Conservation (phyloP, 2,797 vertebrate species). For the Tadarida brasiliensis region DNA sequence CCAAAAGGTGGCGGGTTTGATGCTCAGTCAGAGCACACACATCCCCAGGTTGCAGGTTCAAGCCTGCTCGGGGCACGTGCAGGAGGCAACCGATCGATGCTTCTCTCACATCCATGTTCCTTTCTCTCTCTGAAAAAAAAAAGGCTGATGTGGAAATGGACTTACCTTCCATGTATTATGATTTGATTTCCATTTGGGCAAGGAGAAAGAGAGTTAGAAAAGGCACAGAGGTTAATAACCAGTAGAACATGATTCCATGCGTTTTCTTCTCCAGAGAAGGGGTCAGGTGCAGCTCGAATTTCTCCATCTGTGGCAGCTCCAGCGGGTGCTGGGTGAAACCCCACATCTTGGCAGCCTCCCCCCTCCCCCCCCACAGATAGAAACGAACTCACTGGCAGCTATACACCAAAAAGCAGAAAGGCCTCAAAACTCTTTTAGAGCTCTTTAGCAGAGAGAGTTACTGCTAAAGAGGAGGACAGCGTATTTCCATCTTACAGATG, state of each 20-base stretch:
- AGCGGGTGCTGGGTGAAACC: not conserved
- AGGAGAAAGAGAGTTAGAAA: not conserved
- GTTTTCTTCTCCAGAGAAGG: slow-evolving; percentile 17
- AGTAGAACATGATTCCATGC: not conserved
- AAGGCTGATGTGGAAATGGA: not conserved
- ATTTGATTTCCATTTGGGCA: not conserved
- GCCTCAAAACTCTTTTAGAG: slow-evolving; percentile 32
- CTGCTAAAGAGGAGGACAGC: slow-evolving; percentile 34
- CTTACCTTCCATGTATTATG: not conserved
- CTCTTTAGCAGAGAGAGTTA: slow-evolving; percentile 65
- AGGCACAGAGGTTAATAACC: not conserved
- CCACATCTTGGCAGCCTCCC: not conserved
- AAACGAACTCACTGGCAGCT: not conserved
- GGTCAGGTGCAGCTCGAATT: not conserved
- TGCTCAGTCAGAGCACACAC: too few species aligned
- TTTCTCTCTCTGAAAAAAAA: not conserved
- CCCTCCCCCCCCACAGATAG: not conserved
- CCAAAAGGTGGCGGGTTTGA: too few species aligned
- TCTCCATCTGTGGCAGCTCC: not conserved
- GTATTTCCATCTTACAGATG: slow-evolving; percentile 66
- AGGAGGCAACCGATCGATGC: too few species aligned
- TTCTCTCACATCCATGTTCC: too few species aligned
- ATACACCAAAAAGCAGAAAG: not conserved
- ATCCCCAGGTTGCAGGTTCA: too few species aligned
- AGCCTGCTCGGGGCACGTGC: too few species aligned